These are phyloP conservation scores for Drosophila nigricruria DNA, from an alignment of 2,888 invertebrate genomes.

Conservation along the genomic window DNA sequence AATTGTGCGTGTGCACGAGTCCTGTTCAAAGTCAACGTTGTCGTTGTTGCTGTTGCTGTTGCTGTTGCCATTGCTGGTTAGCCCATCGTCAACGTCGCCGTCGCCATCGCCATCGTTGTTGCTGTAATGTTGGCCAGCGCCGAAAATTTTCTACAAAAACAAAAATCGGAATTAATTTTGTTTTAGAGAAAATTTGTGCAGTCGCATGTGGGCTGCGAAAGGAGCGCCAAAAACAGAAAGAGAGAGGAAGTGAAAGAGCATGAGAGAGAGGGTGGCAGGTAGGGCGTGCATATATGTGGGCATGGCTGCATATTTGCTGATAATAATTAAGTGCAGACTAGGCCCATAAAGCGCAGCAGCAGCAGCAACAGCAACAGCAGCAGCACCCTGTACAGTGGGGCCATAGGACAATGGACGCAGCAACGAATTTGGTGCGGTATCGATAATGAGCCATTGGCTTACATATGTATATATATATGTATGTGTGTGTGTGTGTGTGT, in stretches of 20 bases:
- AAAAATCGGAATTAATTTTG: constrained; percentile 85
- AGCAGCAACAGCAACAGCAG: constrained; percentile 42
- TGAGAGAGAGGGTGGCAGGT: not conserved
- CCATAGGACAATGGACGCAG: constrained; percentile 17
- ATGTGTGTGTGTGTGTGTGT: not conserved
- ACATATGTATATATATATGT: constrained; percentile 1
- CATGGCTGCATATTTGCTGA: constrained; percentile 83
- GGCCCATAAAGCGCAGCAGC: constrained; percentile 70
- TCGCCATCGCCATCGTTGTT: constrained; percentile 33
- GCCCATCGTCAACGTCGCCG: constrained; percentile 59
- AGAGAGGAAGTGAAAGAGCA: not conserved
- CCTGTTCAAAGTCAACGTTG: constrained; percentile 71
- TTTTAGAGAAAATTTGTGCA: constrained; percentile 84
- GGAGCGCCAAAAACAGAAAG: constrained; percentile 7
- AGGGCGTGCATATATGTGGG: constrained; percentile 10
- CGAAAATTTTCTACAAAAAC: constrained; percentile 79
- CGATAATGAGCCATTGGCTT: constrained; percentile 73
- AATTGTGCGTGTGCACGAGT: constrained; percentile 66
- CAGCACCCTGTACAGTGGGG: constrained; percentile 44
- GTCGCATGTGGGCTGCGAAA: constrained; percentile 51
- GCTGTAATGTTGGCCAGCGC: constrained; percentile 74
- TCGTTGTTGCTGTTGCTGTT: constrained; percentile 41
- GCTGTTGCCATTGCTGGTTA: constrained; percentile 18
- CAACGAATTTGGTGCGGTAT: constrained; percentile 65
- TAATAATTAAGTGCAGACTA: constrained; percentile 84